Base-by-base conservation (phyloP, 2,797 vertebrate genomes). In the Arremon aurantiirostris region DNA sequence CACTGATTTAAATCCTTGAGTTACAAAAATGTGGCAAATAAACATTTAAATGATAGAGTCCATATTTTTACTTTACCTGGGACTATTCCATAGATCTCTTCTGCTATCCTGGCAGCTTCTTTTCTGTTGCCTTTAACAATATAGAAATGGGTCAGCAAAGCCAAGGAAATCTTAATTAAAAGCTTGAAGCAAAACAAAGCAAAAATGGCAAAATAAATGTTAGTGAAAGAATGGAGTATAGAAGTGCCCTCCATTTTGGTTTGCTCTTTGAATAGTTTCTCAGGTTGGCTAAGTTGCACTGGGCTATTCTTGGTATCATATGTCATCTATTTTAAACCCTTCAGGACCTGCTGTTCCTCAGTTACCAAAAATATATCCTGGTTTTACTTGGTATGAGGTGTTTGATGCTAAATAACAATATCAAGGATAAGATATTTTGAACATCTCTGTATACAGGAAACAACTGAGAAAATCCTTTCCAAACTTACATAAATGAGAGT, bases 41-140 rank as follows among this genome's bases (percentile, higher is more conserved):
- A 6, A 65, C 35, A 70, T 42, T 70, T 91, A 44, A 79, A 73
- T 70, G 15, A 47, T 93, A 94, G 59, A 61, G 52, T 56, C 49
- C 18, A 76, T 88, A 83, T 82, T 79, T 94, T 89, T 90, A 88
- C 86, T 95, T 98, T 98, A 98, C 98, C 98, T 98, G 98, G 97
- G 69, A 97, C 95, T 97, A 98, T 96, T 97, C 98, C 98, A 97
- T 97, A 98, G 97, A 98, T 98, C 77, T 98, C 98, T 96, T 98
- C 98, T 83, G 98, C 98, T 97, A 98, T 98, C 77, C 98, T 98
- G 95, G 98, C 98, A 89, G 98, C 98, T 91, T 98, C 98, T 96
- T 98, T 98, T 94, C 97, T 97, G 93, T 98, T 98, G 92, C 98
- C 98, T 96, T 98, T 97, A 92, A 98, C 98, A 94, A 98, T 98